Base-by-base conservation (phyloP, 2,113 vertebrate species). In the Lasiurus cinereus region DNA sequence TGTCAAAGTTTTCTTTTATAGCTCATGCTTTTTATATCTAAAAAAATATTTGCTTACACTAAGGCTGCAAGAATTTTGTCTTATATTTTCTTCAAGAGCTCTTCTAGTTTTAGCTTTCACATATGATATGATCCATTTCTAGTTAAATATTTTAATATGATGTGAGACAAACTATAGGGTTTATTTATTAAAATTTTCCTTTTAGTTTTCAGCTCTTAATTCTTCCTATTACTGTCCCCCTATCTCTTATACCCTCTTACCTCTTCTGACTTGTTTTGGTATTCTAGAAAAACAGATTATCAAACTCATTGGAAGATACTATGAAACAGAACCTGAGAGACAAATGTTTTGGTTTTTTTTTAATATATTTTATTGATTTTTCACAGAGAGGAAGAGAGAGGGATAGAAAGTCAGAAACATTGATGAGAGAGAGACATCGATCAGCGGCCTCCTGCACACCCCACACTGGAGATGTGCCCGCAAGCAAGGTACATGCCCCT, bases 1-100 rank as follows among this genome's bases (percentile, higher is more conserved):
- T 76, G 59, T 78, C 33, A 76, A 70, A 54, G 15, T 66, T 83
- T 73, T 70, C 13, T 56, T 66, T 87, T 88, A 50, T 74, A 50
- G 27, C 56, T 94, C 66, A 48, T 82, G 9, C 2, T 94, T 91
- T 76, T 27, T 14, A 85, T 66, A 62, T 78, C 43, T 48, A 29
- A 78, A 88, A 88, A 87, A 78, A 19, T 56, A 43, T 50, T 70
- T 77, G 22, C 9, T 52, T 84, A 73, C 12, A 36, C 29, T 24
- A 77, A 52, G 6, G 3, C 50, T 76, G 4, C 29, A 93, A 54
- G 64, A 29, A 79, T 39, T 73, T 90, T 92, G 14, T 52, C 54
- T 83, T 48, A 18, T 50, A 4, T 78, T 95, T 94, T 94, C 52
- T 74, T 80, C 62, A 74, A 78, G n/a, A 91, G 54, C 9, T 14